phyloP scores from a whole-genome alignment of 2,888 invertebrate genomes.

The Dolichopus griseipennis region DNA sequence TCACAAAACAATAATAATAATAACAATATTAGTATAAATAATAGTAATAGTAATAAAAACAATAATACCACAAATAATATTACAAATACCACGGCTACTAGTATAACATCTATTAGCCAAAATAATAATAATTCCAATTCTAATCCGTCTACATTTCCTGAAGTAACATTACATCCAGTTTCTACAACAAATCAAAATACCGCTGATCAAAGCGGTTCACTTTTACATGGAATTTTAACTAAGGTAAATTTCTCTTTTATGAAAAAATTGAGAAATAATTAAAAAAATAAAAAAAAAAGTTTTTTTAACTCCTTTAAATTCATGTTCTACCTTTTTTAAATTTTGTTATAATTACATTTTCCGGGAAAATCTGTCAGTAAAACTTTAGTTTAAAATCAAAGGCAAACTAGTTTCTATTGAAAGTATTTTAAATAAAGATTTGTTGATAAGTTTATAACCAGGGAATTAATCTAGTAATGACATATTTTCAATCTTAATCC shows the following conservation, averaged over 20 bases:
- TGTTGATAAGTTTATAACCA: too few relatives aligned
- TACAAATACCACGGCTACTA: slow-evolving; percentile 31
- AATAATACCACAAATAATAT: slow-evolving; percentile 29
- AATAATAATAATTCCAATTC: neutral
- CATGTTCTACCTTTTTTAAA: too few relatives aligned
- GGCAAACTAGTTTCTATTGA: too few relatives aligned
- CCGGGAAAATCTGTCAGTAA: too few relatives aligned
- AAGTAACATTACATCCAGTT: slow-evolving; percentile 70
- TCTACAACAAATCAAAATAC: slow-evolving; percentile 31
- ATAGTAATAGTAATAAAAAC: neutral
- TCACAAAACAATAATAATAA: slow-evolving; percentile 20
- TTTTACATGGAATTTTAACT: slow-evolving; percentile 68
- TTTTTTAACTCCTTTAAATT: too few relatives aligned
- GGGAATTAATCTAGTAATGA: too few relatives aligned
- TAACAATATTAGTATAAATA: neutral
- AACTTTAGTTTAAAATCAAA: too few relatives aligned
- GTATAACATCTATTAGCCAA: slow-evolving; percentile 24
- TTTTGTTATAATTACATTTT: too few relatives aligned
- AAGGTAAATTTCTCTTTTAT: slow-evolving; percentile 45
- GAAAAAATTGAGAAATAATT: neutral
- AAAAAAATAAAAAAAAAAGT: neutral
- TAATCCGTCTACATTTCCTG: slow-evolving; percentile 54
- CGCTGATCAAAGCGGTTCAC: slow-evolving; percentile 48
- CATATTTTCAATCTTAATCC: too few relatives aligned
- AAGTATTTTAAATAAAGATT: too few relatives aligned